Evolutionary conservation across 2,888 invertebrate species (phyloP).

Genomic region (Ormyrus thymus): DNA sequence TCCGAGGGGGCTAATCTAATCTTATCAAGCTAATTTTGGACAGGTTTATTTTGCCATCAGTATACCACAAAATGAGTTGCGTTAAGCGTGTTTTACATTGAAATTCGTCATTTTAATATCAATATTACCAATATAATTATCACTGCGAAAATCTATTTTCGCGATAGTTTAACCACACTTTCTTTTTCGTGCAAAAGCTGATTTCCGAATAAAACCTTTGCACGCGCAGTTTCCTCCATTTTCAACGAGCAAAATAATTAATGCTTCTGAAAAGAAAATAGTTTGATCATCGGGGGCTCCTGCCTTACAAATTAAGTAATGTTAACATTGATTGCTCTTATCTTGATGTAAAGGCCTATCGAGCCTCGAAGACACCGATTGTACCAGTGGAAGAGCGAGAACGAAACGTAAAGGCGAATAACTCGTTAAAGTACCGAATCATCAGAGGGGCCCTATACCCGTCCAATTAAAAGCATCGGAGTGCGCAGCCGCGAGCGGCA

Average conservation of each 20-base stretch:
- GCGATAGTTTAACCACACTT: no score
- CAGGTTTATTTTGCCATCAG: no score
- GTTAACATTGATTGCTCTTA: conserved; percentile 50
- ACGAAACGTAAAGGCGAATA: conserved; percentile 45
- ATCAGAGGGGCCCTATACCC: conserved; percentile 62
- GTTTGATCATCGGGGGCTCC: not conserved
- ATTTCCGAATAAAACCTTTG: not conserved
- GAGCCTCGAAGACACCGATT: conserved; percentile 2
- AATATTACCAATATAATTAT: no score
- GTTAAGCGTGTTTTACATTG: no score
- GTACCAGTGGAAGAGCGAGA: conserved; percentile 10
- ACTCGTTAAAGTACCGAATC: conserved; percentile 65
- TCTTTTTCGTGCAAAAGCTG: no score
- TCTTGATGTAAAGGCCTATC: conserved; percentile 41
- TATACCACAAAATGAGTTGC: no score
- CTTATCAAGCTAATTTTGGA: no score
- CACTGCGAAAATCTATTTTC: no score
- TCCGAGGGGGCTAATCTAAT: no score
- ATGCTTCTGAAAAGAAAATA: no score
- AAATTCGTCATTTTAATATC: no score
- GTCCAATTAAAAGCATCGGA: conserved; percentile 68
- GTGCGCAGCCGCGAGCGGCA: conserved; percentile 50
- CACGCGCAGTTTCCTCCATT: not conserved
- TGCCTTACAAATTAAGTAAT: conserved; percentile 51
- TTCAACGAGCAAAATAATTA: not conserved